phyloP scores from a whole-genome alignment of 2,113 vertebrate genomes.

The Ageneiosus marmoratus region DNA sequence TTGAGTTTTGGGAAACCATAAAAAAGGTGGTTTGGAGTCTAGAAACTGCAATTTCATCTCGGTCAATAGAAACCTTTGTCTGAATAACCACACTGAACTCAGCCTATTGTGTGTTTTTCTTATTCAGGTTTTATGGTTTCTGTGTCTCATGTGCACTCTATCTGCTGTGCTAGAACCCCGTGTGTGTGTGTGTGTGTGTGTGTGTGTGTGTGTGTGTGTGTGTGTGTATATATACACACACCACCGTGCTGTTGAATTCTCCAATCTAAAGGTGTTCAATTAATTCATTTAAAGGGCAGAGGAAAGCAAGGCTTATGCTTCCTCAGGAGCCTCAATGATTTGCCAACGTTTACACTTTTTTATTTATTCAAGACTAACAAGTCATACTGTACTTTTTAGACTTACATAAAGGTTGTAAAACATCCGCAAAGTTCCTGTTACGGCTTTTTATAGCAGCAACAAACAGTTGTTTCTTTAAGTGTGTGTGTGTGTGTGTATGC shows the following conservation, averaged over 20 bases:
- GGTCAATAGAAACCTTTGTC: conserved; percentile 31
- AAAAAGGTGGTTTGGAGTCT: conserved; percentile 44
- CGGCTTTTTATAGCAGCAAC: neutral
- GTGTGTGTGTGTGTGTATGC: too few relatives aligned
- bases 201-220: too few relatives aligned
- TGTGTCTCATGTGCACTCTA: conserved; percentile 46
- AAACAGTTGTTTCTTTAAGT: neutral
- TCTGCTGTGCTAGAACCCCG: conserved; percentile 37
- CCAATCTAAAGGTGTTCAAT: neutral
- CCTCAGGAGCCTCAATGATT: neutral
- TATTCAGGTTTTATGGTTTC: conserved; percentile 18
- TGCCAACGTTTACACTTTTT: neutral
- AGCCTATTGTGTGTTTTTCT: conserved; percentile 11
- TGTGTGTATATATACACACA: neutral
- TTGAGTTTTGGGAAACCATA: conserved; percentile 36
- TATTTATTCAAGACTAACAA: neutral
- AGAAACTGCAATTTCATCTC: conserved; percentile 18
- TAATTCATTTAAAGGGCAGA: too few relatives aligned
- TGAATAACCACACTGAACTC: conserved; percentile 3
- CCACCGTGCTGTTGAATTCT: neutral
- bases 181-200: conserved; percentile 12
- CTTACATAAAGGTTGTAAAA: neutral
- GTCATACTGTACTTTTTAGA: neutral
- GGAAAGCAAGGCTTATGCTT: too few relatives aligned
- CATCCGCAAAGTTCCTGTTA: neutral